phyloP scores from a whole-genome alignment of 2,113 vertebrate genomes.

The Lynx canadensis region DNA sequence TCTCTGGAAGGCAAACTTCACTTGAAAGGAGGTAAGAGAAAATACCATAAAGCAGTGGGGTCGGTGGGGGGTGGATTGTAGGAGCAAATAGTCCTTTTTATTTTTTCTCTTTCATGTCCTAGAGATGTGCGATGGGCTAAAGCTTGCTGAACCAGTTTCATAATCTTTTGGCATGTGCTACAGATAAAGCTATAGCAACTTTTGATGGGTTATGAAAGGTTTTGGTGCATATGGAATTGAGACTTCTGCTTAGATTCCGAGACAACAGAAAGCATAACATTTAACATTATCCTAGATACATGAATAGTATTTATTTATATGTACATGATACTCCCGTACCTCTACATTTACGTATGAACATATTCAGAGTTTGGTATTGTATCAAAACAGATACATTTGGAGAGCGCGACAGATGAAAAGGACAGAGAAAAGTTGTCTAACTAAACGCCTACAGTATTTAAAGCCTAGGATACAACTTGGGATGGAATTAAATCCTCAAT shows the following conservation, averaged over 20 bases:
- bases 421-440: background rate
- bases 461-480: constrained; percentile 48
- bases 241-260: background rate
- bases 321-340: background rate
- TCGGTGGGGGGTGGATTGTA: background rate
- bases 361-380: background rate
- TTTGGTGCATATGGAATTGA: background rate
- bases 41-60: background rate
- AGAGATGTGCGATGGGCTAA: background rate
- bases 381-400: background rate
- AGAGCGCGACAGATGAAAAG: background rate
- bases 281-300: background rate
- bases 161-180: background rate
- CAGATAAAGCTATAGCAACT: background rate
- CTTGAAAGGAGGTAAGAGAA: background rate
- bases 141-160: background rate
- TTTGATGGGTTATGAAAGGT: background rate
- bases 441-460: background rate
- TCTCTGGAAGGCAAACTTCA: background rate
- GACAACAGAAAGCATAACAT: background rate
- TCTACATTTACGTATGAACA: background rate
- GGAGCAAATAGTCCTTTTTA: background rate
- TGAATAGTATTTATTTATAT: background rate
- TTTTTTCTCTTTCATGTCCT: background rate
- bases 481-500: constrained; percentile 75